Evolutionary conservation across 2,888 invertebrate species (phyloP), one percentile per base, ranked within the genome.

Genomic region (Sipha maydis): DNA sequence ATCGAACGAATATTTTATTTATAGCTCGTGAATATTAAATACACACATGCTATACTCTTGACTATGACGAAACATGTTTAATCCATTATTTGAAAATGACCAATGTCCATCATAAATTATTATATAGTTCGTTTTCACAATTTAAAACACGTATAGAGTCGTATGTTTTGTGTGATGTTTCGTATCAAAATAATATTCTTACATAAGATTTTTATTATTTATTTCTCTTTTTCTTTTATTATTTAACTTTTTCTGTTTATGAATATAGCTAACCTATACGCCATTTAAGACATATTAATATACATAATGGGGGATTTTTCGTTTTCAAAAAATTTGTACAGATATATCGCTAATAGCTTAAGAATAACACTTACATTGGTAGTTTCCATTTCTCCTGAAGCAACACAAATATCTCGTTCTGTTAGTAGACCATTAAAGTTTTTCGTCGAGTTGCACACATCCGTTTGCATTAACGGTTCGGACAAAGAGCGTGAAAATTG

Each of bases 391-490:
- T 88, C 88, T 31, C 34, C 34, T 3, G 88, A 67, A 48, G 80
- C 75, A 76, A 94, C 94, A 90, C 95, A 95, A 89, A 95, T 93
- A 90, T 94, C 93, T 90, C 93, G 92, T 75, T 92, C 91, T n/a
- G 92, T 93, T 77, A 95, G 92, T 89, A 93, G 92, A 56, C 94
- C 94, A 89, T 94, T 93, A 90, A 94, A 95, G 91, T 94, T 94
- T 90, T 93, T 93, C 21, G 94, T 93, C 17, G 94, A 93, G 91
- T 95, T 95, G 90, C 95, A 95, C 90, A 93, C 93, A 19, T 92
- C 91, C 31, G 92, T 91, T 89, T 93, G 93, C 77, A 94, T 93
- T 48, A 93, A 92, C 61, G 94, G 93, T 80, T 93, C 92, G 38
- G 93, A 93, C 90, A 94, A 82, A 28, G 21, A 82, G 17, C 88